Evolutionary conservation across 2,888 invertebrate species (phyloP).

Genomic region (Chrysolina americana): DNA sequence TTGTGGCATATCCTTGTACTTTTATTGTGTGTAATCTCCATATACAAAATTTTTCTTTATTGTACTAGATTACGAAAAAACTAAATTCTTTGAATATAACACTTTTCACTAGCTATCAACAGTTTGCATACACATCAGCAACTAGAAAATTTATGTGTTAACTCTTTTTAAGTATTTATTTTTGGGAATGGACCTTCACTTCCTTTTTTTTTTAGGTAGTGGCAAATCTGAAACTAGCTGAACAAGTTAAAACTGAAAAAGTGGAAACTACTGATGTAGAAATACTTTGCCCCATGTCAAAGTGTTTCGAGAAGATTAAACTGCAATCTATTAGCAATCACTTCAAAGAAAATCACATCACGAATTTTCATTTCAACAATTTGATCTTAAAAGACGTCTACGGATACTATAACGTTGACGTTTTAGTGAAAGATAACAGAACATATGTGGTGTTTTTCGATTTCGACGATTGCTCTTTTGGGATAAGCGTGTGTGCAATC

Average conservation of each 20-base stretch:
- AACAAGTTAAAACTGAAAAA: slow-evolving; percentile 1
- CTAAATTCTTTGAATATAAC: no score
- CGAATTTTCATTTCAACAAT: slow-evolving; percentile 45
- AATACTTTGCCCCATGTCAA: slow-evolving; percentile 42
- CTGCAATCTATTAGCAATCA: slow-evolving; percentile 37
- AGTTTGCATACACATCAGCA: no score
- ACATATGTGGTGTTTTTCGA: slow-evolving; percentile 46
- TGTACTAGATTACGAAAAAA: no score
- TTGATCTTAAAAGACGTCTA: slow-evolving; percentile 41
- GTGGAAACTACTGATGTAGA: slow-evolving; percentile 28
- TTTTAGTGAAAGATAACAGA: slow-evolving; percentile 39
- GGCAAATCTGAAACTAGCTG: slow-evolving; percentile 33
- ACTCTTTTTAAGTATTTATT: no score
- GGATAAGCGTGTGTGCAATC: slow-evolving; percentile 41
- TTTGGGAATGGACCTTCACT: no score
- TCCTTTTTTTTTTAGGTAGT: slow-evolving; percentile 4
- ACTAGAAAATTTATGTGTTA: no score
- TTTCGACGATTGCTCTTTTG: slow-evolving; percentile 39
- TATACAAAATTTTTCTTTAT: no score
- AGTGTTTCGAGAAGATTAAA: slow-evolving; percentile 40
- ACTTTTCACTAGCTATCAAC: no score
- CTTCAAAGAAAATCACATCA: slow-evolving; percentile 46
- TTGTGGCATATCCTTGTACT: no score
- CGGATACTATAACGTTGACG: slow-evolving; percentile 42
- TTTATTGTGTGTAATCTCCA: no score